phyloP scores from a whole-genome alignment of 2,797 vertebrate genomes.

The Parotocinclus haroldoi region DNA sequence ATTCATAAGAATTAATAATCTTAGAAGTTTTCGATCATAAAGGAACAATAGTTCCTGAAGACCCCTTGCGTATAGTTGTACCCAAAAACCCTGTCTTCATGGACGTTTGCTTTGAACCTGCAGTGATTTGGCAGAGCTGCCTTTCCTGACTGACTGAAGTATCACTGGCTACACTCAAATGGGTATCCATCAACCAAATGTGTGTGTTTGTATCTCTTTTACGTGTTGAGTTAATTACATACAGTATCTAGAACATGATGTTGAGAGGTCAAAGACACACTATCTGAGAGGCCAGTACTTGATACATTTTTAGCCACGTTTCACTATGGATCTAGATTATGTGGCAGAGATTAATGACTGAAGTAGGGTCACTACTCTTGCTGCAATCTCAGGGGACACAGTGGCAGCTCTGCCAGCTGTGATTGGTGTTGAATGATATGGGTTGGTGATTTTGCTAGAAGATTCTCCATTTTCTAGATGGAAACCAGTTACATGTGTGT shows the following conservation, averaged over 20 bases:
- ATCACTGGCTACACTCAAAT: constrained; percentile 9
- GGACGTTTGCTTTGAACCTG: constrained; percentile 1
- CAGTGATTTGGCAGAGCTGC: background rate
- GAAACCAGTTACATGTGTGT: background rate
- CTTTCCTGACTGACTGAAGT: constrained; percentile 18
- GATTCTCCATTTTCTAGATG: background rate
- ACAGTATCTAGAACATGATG: background rate
- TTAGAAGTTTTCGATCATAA: no score
- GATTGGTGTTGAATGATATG: background rate
- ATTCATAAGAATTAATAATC: no score
- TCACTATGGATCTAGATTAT: background rate
- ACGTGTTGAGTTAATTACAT: background rate
- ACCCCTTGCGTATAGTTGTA: constrained; percentile 3
- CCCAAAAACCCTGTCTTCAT: background rate
- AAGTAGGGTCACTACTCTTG: background rate
- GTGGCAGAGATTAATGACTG: background rate
- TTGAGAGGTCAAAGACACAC: background rate
- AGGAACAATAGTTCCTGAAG: background rate
- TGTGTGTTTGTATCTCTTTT: background rate
- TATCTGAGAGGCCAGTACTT: background rate
- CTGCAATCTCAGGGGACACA: background rate
- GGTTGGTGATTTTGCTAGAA: background rate
- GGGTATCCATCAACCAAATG: background rate
- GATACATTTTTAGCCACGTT: background rate
- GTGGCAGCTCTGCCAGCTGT: background rate